Percentiles rank a stretch among this genome's conserved stretches.
These are phyloP conservation scores for Melipona bicolor DNA, from an alignment of 2,888 invertebrate species.

Conservation along the genomic window DNA sequence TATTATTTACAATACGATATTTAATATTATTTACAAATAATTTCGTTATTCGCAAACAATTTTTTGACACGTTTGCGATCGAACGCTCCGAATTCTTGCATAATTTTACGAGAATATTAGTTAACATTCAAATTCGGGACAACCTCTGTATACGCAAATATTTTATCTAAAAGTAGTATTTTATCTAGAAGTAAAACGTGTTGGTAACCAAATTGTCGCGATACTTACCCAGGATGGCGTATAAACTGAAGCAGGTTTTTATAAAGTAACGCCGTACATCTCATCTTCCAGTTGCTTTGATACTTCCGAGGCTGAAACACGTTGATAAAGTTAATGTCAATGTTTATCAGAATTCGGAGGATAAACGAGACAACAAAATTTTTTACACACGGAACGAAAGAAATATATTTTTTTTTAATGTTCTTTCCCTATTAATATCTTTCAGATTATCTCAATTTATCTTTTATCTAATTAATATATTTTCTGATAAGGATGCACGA, in stretches of 20 bases:
- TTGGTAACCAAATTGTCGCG: background rate
- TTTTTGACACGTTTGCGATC: too few relatives aligned
- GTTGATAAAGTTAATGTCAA: too few relatives aligned
- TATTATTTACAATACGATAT: too few relatives aligned
- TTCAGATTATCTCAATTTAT: too few relatives aligned
- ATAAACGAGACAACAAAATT: background rate
- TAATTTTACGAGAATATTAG: too few relatives aligned
- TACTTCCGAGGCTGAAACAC: background rate
- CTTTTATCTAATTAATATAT: background rate
- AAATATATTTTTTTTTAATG: background rate
- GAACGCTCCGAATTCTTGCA: too few relatives aligned
- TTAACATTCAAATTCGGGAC: too few relatives aligned
- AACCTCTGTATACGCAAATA: too few relatives aligned
- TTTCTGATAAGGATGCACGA: background rate
- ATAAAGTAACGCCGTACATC: conserved; percentile 88
- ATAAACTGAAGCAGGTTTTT: conserved; percentile 90
- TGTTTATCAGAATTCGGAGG: too few relatives aligned
- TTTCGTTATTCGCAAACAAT: too few relatives aligned
- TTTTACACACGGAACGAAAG: background rate
- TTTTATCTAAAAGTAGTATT: background rate
- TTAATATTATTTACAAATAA: too few relatives aligned
- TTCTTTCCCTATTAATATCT: background rate
- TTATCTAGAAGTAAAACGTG: too few relatives aligned
- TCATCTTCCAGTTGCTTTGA: conserved; percentile 57
- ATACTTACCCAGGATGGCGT: conserved; percentile 88